Evolutionary conservation across 2,797 vertebrate genomes (phyloP), one percentile per base, ranked within the genome.

Genomic region (Enteromius mattozi): DNA sequence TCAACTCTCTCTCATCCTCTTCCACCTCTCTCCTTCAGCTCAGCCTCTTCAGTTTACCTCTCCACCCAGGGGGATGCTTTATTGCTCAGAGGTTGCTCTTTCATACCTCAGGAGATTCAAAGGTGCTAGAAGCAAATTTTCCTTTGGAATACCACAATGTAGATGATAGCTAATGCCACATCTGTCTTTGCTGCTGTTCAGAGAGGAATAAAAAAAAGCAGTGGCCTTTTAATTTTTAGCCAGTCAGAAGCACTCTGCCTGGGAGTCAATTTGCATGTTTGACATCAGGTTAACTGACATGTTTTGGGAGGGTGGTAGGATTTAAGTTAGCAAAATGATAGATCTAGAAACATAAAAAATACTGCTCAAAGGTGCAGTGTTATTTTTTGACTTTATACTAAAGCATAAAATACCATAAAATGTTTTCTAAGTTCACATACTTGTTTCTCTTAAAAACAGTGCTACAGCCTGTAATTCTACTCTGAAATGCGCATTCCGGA

Each of bases 71-170:
- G 42, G 45, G 61, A 66, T 1, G 24, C 3, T 45, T 82, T n/a
- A 74, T n/a, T 75, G 81, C 30, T 65, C 56, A 63, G 70, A 74
- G 13, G 54, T 63, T 82, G 40, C 19, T 82, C 49, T 59, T 78
- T 78, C 24, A 40, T 56, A 37, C 33, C 33, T 40, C 37, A 30
- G 56, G 56, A 78, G 40, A 45, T 24, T 30, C 56, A 17, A 37
- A 42, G 37, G 14, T 61, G 13, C 54, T 17, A 61, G 35, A 78
- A 78, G 56, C 37, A 6, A 19, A 24, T 63, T 63, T 78, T 45
- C 17, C 19, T 61, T 77, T 27, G n/a, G 13, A 61, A 27, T 12
- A 77, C 19, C 5, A n/a, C 19, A 35, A 37, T 56, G 21, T 37
- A 56, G 49, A 56, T 56, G 35, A 76, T n/a, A 49, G 4, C 16